Conservation (phyloP, 2,797 vertebrate genomes). For the Rhinella marina region DNA sequence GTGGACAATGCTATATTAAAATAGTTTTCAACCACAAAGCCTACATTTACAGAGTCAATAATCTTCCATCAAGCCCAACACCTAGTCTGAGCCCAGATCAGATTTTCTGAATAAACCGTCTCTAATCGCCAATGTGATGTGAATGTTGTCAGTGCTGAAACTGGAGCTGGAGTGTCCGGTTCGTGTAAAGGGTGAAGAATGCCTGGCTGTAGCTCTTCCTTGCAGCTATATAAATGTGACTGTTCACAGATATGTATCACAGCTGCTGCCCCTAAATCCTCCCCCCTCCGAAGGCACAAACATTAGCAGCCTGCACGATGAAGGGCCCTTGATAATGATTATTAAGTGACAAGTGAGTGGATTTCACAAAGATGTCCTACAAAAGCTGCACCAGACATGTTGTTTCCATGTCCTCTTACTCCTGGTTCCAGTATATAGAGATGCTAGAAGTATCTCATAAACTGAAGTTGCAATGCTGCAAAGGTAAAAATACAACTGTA, state of each 20-base stretch:
- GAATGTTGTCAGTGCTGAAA: constrained; percentile 21
- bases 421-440: not conserved
- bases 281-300: constrained; percentile 3
- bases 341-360: constrained; percentile 30
- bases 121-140: not conserved
- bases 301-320: not conserved
- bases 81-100: too few species aligned
- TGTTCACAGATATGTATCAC: constrained; percentile 25
- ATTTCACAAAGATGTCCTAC: not conserved
- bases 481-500: constrained; percentile 71
- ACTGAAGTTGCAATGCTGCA: constrained; percentile 73
- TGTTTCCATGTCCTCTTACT: not conserved
- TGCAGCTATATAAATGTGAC: constrained; percentile 21
- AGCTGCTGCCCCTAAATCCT: constrained; percentile 16
- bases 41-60: not conserved
- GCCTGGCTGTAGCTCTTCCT: constrained; percentile 1
- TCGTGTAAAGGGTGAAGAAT: constrained; percentile 5
- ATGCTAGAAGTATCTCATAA: constrained; percentile 25
- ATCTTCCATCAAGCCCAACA: not conserved
- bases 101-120: not conserved
- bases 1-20: not conserved
- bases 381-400: not conserved
- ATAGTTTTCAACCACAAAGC: not conserved
- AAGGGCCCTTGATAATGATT: constrained; percentile 20
- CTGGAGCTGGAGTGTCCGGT: not conserved